Conservation (phyloP, 2,797 vertebrate genomes). For the Leptatherina wallacei region DNA sequence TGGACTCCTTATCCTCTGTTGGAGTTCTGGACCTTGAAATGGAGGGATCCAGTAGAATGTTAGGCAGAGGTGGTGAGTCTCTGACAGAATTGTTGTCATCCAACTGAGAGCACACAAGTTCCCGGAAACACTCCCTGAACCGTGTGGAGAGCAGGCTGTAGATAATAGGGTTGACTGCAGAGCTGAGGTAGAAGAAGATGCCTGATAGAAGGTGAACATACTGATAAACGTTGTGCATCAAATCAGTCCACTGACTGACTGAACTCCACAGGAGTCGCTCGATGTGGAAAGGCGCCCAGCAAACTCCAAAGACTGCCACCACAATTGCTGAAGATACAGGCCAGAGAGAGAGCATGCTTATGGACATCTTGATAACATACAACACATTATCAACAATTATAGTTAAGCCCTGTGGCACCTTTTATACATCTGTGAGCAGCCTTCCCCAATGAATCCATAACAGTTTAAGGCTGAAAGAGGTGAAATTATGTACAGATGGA, state of each 20-base stretch:
- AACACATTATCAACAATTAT: not conserved
- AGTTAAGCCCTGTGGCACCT: too few relatives aligned
- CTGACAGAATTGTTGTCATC: conserved; percentile 62
- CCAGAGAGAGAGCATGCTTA: conserved; percentile 25
- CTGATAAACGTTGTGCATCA: conserved; percentile 84
- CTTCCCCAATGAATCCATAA: accelerated
- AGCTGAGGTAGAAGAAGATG: conserved; percentile 86
- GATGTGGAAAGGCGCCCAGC: conserved; percentile 87
- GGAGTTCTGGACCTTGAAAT: conserved; percentile 46
- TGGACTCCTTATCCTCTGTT: conserved; percentile 38
- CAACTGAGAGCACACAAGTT: conserved; percentile 75
- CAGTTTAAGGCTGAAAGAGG: not conserved
- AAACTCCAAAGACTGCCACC: conserved; percentile 84
- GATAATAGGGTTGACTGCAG: conserved; percentile 85
- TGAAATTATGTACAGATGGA: not conserved
- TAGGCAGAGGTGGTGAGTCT: conserved; percentile 73
- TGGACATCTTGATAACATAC: not conserved
- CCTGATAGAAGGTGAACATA: conserved; percentile 86
- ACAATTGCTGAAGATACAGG: conserved; percentile 78
- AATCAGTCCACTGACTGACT: conserved; percentile 85
- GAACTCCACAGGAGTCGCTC: conserved; percentile 86
- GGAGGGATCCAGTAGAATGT: conserved; percentile 58
- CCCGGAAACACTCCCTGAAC: conserved; percentile 83
- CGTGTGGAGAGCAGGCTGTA: conserved; percentile 86
- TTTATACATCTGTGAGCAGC: not conserved